Conservation (phyloP, 2,113 vertebrate species). For the Gadus macrocephalus region DNA sequence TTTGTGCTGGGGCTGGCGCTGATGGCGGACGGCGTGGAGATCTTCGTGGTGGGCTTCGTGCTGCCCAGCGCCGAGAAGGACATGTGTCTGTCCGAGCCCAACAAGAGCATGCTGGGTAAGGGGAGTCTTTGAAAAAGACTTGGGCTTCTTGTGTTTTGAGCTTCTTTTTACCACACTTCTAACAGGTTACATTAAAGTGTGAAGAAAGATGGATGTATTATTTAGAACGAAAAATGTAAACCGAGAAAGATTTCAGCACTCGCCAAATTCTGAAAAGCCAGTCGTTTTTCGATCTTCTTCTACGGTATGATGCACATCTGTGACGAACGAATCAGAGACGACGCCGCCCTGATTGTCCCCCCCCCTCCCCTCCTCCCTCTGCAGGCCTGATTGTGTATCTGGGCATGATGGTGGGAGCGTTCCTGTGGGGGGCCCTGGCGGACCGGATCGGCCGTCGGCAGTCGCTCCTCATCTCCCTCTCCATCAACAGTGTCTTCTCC, state of each 20-base stretch:
- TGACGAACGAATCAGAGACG: not conserved
- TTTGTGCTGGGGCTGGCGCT: conserved; percentile 94
- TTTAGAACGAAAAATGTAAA: too few relatives aligned
- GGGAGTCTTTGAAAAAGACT: conserved; percentile 26
- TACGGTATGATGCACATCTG: not conserved
- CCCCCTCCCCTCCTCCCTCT: conserved; percentile 4
- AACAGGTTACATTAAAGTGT: too few relatives aligned
- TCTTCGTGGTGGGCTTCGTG: conserved; percentile 96
- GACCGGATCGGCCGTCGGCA: conserved; percentile 92
- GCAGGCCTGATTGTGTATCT: conserved; percentile 91
- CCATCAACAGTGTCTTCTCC: conserved; percentile 97
- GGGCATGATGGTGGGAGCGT: conserved; percentile 98
- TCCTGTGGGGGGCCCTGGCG: conserved; percentile 93
- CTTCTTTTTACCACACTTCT: too few relatives aligned
- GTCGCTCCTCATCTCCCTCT: conserved; percentile 94
- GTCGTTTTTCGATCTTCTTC: too few relatives aligned
- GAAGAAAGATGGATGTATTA: too few relatives aligned
- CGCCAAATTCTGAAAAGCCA: too few relatives aligned
- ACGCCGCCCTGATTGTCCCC: not conserved
- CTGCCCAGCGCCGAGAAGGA: conserved; percentile 96
- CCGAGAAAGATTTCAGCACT: too few relatives aligned
- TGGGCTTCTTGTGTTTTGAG: not conserved
- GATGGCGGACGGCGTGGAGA: conserved; percentile 94
- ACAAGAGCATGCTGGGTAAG: conserved; percentile 98
- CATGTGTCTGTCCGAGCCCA: conserved; percentile 97